These are phyloP conservation scores for Drosophila robusta DNA, from an alignment of 2,888 invertebrate genomes.

Conservation along the genomic window DNA sequence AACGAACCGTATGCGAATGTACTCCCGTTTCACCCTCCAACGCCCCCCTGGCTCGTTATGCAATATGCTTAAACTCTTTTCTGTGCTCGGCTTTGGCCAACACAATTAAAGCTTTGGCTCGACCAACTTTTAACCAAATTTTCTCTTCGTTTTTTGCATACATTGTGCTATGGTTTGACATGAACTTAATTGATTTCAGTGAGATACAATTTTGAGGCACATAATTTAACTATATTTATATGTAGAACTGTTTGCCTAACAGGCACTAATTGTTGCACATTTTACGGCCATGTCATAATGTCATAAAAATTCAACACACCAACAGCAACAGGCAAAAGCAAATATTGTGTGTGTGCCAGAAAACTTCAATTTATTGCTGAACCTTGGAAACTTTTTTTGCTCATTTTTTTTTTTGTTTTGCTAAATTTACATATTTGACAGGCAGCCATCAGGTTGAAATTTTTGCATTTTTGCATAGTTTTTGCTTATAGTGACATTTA, in stretches of 20 bases:
- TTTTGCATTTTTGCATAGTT: conserved; percentile 33
- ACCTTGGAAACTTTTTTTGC: conserved; percentile 32
- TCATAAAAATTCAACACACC: conserved; percentile 24
- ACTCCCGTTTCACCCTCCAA: not conserved
- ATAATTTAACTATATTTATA: conserved; percentile 50
- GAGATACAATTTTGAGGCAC: conserved; percentile 20
- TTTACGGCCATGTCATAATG: conserved; percentile 40
- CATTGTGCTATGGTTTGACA: conserved; percentile 17
- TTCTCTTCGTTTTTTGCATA: not conserved
- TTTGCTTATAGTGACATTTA: conserved; percentile 56
- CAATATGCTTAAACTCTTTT: conserved; percentile 40
- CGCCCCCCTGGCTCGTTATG: conserved; percentile 26
- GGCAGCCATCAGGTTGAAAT: conserved; percentile 42
- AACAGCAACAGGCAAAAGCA: conserved; percentile 35
- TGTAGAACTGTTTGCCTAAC: conserved; percentile 45
- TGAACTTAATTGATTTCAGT: conserved; percentile 53
- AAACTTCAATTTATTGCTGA: conserved; percentile 17
- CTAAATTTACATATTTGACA: conserved; percentile 73
- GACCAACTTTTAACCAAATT: conserved; percentile 16
- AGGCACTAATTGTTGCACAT: conserved; percentile 62
- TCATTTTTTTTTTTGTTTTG: not conserved
- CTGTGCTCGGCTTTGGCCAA: conserved; percentile 1
- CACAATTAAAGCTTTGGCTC: conserved; percentile 35
- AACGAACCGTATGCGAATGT: conserved; percentile 56
- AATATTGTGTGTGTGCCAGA: conserved; percentile 30